These are phyloP conservation scores for Calidris pugnax DNA, from an alignment of 2,113 vertebrate genomes.

Conservation along the genomic window DNA sequence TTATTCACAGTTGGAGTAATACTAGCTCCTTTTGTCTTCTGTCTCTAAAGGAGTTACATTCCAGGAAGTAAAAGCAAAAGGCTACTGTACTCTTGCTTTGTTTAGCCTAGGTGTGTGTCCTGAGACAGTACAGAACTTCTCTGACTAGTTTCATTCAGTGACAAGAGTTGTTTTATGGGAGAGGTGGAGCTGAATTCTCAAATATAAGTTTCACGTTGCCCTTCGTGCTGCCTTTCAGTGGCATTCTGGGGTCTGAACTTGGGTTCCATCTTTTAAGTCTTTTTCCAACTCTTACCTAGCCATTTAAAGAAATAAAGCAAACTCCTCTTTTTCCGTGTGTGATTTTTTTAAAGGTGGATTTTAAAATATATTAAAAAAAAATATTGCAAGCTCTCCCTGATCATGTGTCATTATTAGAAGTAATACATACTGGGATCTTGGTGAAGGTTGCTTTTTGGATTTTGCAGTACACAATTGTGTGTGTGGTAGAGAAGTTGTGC, in stretches of 20 bases:
- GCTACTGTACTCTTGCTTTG: not conserved
- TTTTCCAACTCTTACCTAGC: not conserved
- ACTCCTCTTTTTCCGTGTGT: not conserved
- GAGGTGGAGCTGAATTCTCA: not conserved
- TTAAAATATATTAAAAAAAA: not conserved
- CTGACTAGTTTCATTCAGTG: not conserved
- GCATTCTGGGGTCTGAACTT: not conserved
- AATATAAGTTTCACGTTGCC: not conserved
- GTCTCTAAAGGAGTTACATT: not conserved
- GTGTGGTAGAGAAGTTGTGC: not conserved
- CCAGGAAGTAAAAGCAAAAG: slow-evolving; percentile 2
- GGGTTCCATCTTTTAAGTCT: not conserved
- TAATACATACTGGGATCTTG: not conserved
- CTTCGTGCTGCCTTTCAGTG: not conserved
- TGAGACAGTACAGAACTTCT: not conserved
- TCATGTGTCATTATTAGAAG: not conserved
- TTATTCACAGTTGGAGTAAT: not conserved
- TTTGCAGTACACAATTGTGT: not conserved
- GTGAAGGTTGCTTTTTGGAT: not conserved
- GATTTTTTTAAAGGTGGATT: not conserved
- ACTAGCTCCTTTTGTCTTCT: not conserved
- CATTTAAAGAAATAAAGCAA: not conserved
- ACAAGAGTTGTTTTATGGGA: not conserved
- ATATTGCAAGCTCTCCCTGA: not conserved
- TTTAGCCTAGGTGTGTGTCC: not conserved